Conservation (phyloP, 2,888 invertebrate genomes). For the Aromia moschata region DNA sequence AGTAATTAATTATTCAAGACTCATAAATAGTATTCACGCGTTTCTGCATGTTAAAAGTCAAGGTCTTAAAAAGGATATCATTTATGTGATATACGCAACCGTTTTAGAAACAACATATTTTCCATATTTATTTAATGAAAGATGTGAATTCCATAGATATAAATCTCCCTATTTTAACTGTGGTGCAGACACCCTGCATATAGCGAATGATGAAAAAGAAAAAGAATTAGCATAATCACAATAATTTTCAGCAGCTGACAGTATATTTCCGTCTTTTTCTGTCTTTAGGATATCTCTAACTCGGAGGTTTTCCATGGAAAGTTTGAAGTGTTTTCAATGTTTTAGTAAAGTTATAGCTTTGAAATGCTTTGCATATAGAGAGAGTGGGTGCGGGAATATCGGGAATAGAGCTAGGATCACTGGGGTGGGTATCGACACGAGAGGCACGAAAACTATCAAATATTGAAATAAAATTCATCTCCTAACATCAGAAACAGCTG, state of each 20-base stretch:
- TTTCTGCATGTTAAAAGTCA: too few relatives aligned
- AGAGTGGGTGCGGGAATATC: slow-evolving; percentile 45
- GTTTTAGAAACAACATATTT: slow-evolving; percentile 7
- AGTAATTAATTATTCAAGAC: too few relatives aligned
- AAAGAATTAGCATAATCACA: slow-evolving; percentile 72
- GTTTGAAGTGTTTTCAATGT: slow-evolving; percentile 63
- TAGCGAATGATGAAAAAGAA: slow-evolving; percentile 51
- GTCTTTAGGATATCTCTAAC: slow-evolving; percentile 41
- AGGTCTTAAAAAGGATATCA: too few relatives aligned
- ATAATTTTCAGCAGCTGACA: slow-evolving; percentile 72
- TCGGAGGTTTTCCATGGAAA: slow-evolving; percentile 57
- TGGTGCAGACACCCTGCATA: slow-evolving; percentile 44
- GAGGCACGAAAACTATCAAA: slow-evolving; percentile 64
- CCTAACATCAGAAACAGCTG: slow-evolving; percentile 64
- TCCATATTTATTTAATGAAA: slow-evolving; percentile 12
- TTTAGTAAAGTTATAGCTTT: slow-evolving; percentile 63
- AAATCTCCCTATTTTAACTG: slow-evolving; percentile 40
- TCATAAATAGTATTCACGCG: too few relatives aligned
- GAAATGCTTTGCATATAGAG: slow-evolving; percentile 64
- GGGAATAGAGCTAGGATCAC: slow-evolving; percentile 43
- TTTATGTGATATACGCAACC: background rate
- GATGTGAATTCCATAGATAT: slow-evolving; percentile 27
- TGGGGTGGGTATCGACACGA: slow-evolving; percentile 52
- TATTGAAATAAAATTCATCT: slow-evolving; percentile 67
- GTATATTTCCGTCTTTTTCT: slow-evolving; percentile 67